A percentile compares a stretch with the other conserved stretches of the same genome.
Evolutionary conservation across 2,113 vertebrate genomes (phyloP).

Genomic region (Sorex araneus): DNA sequence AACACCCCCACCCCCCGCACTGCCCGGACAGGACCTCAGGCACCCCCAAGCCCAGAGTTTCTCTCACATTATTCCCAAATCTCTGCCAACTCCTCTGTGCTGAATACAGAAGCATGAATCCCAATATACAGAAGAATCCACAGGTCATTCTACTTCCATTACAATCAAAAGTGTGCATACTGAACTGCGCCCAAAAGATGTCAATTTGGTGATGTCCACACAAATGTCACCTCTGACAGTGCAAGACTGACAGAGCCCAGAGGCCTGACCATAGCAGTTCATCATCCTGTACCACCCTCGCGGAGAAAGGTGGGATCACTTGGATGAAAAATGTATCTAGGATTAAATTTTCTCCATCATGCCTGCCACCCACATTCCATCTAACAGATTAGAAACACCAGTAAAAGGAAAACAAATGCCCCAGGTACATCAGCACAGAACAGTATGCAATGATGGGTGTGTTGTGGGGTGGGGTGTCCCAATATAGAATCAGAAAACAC

Average conservation of each 20-base stretch:
- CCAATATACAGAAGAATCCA: background rate
- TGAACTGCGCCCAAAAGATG: background rate
- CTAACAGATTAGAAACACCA: background rate
- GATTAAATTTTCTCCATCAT: background rate
- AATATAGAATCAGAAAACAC: background rate
- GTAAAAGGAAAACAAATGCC: conserved; percentile 43
- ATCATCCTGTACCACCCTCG: background rate
- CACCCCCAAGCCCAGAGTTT: background rate
- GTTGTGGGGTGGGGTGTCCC: background rate
- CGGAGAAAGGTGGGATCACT: background rate
- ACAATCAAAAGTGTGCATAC: background rate
- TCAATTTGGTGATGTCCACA: background rate
- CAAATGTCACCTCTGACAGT: background rate
- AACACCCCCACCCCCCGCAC: no score
- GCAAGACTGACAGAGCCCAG: background rate
- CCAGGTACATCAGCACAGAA: conserved; percentile 5
- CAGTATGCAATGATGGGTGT: background rate
- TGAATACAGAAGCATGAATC: background rate
- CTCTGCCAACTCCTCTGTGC: background rate
- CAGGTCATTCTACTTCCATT: background rate
- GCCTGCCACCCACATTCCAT: background rate
- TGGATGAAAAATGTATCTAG: background rate
- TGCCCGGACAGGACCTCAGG: background rate
- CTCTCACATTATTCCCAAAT: background rate
- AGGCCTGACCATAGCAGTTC: background rate